These are phyloP conservation scores for Oscheius sp. DNA, from an alignment of 2,888 invertebrate genomes.

Conservation along the genomic window DNA sequence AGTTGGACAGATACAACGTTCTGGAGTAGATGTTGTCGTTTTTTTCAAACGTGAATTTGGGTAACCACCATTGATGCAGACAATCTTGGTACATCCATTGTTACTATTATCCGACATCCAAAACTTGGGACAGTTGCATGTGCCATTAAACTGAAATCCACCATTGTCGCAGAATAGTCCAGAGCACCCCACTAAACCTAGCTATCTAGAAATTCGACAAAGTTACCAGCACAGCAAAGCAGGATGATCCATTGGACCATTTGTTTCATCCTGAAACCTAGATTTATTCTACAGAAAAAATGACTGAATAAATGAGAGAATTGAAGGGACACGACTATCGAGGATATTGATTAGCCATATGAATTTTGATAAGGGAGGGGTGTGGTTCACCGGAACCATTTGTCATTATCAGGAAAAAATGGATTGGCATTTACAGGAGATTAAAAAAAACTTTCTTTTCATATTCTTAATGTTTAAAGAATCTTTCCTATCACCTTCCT, in stretches of 20 bases:
- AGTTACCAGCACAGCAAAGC: too few relatives aligned
- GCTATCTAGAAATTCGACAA: too few relatives aligned
- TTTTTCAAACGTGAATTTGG: neutral
- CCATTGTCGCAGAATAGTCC: neutral
- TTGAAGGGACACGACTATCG: neutral
- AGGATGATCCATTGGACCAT: too few relatives aligned
- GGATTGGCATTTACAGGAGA: too few relatives aligned
- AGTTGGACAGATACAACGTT: constrained; percentile 5
- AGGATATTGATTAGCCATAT: constrained; percentile 15
- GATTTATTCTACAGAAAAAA: too few relatives aligned
- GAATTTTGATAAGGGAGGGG: constrained; percentile 20
- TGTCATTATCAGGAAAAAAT: too few relatives aligned
- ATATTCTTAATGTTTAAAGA: too few relatives aligned
- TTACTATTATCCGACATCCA: neutral
- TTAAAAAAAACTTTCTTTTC: too few relatives aligned
- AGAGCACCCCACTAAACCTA: neutral
- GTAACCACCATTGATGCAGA: constrained; percentile 13
- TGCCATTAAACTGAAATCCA: neutral
- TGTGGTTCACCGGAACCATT: constrained; percentile 15
- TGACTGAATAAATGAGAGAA: neutral
- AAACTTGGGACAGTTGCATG: neutral
- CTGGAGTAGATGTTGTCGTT: neutral
- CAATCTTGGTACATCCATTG: neutral
- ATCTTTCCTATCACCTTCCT: too few relatives aligned
- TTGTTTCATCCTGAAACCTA: neutral